These are phyloP conservation scores for Crotophaga sulcirostris DNA, from an alignment of 2,113 vertebrate genomes.

Conservation along the genomic window DNA sequence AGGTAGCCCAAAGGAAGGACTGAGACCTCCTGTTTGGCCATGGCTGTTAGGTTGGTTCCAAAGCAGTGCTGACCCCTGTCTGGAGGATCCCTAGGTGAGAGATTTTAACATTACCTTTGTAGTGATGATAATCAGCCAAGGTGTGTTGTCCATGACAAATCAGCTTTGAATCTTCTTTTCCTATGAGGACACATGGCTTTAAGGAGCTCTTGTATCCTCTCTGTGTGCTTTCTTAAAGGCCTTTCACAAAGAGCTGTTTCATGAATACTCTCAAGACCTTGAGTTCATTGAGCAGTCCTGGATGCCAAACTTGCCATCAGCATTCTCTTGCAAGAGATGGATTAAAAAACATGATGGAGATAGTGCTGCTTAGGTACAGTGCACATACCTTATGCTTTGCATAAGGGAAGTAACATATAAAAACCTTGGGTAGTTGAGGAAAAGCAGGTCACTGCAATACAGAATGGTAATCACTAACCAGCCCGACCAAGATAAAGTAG, in stretches of 20 bases:
- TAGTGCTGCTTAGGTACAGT: neutral
- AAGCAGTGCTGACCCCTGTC: neutral
- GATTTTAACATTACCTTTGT: neutral
- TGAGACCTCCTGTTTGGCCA: neutral
- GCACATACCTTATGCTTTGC: neutral
- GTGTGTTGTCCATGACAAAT: neutral
- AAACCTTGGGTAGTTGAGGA: neutral
- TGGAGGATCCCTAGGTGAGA: neutral
- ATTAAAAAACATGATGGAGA: neutral
- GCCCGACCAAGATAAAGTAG: conserved; percentile 5
- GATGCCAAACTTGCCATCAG: neutral
- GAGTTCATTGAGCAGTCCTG: neutral
- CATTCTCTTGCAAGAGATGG: neutral
- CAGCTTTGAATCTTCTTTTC: neutral
- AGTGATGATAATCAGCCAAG: neutral
- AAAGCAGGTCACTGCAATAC: conserved; percentile 15
- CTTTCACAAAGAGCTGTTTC: neutral
- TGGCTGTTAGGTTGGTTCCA: neutral
- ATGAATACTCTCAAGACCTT: neutral
- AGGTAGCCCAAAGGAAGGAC: neutral
- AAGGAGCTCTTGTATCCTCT: neutral
- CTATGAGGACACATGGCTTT: neutral
- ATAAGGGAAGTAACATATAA: neutral
- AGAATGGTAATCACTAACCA: conserved; percentile 16
- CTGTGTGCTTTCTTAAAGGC: neutral